Conservation (phyloP, 2,797 vertebrate species). For the Nannoperca australis region DNA sequence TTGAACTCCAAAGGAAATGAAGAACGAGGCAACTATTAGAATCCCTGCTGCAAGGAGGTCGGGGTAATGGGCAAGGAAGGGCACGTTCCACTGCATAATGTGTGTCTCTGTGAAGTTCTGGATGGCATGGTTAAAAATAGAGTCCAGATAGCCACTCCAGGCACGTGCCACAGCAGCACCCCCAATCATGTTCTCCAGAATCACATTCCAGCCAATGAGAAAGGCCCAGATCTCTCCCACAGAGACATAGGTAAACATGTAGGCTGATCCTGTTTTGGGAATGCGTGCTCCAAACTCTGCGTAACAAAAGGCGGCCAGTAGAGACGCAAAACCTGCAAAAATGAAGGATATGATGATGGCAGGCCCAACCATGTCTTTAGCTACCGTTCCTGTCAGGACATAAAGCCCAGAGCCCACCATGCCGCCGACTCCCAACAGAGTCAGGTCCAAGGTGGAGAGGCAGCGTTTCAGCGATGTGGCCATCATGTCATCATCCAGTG, state of each 20-base stretch:
- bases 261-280: conserved; percentile 96
- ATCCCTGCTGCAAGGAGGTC: conserved; percentile 92
- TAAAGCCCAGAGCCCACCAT: conserved; percentile 98
- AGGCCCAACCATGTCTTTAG: conserved; percentile 92
- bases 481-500: conserved; percentile 93
- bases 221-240: conserved; percentile 98
- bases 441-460: conserved; percentile 93
- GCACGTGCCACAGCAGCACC: conserved; percentile 94
- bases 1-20: conserved; percentile 95
- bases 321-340: conserved; percentile 91
- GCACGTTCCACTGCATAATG: conserved; percentile 90
- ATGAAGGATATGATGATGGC: conserved; percentile 92
- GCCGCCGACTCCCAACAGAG: conserved; percentile 92
- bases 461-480: conserved; percentile 93
- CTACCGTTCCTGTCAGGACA: conserved; percentile 95
- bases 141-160: conserved; percentile 97
- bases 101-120: conserved; percentile 94
- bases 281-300: conserved; percentile 96
- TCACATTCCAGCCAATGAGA: conserved; percentile 97
- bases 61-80: conserved; percentile 92
- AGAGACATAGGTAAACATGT: conserved; percentile 97
- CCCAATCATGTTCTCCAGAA: conserved; percentile 96
- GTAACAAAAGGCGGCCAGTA: conserved; percentile 96
- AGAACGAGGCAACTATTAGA: conserved; percentile 89
- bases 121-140: conserved; percentile 94